Base-by-base conservation (phyloP, 2,888 invertebrate genomes). In the Drosophila rellima region DNA sequence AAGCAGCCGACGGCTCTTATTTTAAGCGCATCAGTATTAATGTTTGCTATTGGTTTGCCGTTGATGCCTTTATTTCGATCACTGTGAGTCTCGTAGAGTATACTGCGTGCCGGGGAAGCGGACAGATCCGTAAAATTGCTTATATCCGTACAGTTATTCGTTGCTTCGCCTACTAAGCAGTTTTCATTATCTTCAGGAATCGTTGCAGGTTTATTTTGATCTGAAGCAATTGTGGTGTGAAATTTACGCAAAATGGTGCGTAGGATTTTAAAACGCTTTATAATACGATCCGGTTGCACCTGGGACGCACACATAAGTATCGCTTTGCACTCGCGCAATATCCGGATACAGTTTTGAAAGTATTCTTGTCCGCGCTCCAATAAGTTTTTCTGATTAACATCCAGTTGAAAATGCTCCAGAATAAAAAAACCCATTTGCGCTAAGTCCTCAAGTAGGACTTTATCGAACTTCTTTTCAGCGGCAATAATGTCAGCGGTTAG, bases 201-300 rank as follows among this genome's bases (percentile, higher is more conserved):
- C 8, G 39, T 17, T 1, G 29, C 7, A n/a, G 42, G 2, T 11
- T 45, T 42, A 17, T 39, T 63, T 39, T 60, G 23, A 39, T 61
- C 55, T 7, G 31, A 23, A 17, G 18, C 44, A 0, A 91, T 47
- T 26, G 72, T 66, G 15, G 74, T 67, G n/a, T 85, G 77, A 2
- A 92, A 70, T 67, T 92, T 92, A 17, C 86, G 83, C 51, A 91
- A 56, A 29, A 90, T 71, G 7, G 87, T 90, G 39, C 91, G 90
- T 52, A 92, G 74, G 51, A 92, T 91, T 68, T 91, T 92, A 45
- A 92, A 91, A 31, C 92, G 88, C 73, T 92, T 92, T 0, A 92
- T 37, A 2, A 92, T 87, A 10, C 92, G 88, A 13, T 68, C 61
- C 0, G 80, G 52, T 1, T 91, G 85, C n/a, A 92, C 87, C 65